phyloP scores from a whole-genome alignment of 2,797 vertebrate genomes.

The Nyctibius grandis region DNA sequence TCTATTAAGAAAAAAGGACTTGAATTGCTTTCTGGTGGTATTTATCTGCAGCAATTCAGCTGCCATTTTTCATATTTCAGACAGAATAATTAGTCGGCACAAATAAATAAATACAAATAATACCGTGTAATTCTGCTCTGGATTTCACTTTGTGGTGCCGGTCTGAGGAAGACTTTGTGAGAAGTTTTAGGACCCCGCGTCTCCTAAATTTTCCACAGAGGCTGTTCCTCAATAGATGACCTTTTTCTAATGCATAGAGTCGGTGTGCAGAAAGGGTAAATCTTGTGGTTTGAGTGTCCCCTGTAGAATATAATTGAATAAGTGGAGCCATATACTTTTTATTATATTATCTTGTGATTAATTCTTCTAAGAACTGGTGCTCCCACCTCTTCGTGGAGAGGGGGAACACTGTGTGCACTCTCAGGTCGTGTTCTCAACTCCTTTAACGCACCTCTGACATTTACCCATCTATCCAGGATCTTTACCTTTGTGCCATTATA shows the following conservation, averaged over 20 bases:
- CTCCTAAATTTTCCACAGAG: not conserved
- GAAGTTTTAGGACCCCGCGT: not conserved
- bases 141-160: not conserved
- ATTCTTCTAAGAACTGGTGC: not conserved
- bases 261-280: not conserved
- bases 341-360: not conserved
- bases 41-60: constrained; percentile 66
- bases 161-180: not conserved
- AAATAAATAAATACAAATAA: not conserved
- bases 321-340: not conserved
- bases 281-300: not conserved
- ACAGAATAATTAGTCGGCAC: not conserved
- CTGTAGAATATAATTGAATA: not conserved
- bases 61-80: constrained; percentile 56
- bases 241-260: not conserved
- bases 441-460: not conserved
- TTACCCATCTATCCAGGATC: not conserved
- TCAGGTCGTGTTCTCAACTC: not conserved
- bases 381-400: not conserved
- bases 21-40: constrained; percentile 66
- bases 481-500: constrained; percentile 37
- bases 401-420: not conserved
- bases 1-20: constrained; percentile 63
- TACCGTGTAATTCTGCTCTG: not conserved
- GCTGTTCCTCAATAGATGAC: not conserved